Conservation (phyloP, 2,797 vertebrate species). For the Muraenolepis orangiensis region DNA sequence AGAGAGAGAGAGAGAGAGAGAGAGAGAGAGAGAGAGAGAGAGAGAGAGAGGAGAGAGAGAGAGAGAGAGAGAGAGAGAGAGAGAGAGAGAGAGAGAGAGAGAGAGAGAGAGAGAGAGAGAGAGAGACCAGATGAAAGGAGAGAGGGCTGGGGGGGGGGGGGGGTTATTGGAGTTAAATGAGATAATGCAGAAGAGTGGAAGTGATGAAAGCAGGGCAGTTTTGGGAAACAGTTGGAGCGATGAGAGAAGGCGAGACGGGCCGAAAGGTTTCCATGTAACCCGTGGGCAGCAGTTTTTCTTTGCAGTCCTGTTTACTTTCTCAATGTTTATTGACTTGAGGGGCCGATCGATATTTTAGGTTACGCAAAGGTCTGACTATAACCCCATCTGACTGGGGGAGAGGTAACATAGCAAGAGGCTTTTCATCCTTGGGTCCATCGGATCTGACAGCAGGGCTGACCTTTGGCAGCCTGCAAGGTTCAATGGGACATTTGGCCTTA, state of each 20-base stretch:
- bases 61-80: too few species aligned
- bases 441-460: background rate
- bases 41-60: too few species aligned
- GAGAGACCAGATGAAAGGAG: background rate
- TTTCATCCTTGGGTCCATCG: background rate
- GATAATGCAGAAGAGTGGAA: background rate
- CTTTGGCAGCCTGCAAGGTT: background rate
- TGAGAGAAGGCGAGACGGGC: background rate
- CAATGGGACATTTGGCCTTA: background rate
- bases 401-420: background rate
- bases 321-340: constrained; percentile 69
- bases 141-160: background rate
- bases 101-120: background rate
- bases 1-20: too few species aligned
- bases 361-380: constrained; percentile 48
- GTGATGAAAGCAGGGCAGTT: background rate
- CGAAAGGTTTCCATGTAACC: background rate
- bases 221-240: background rate
- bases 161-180: background rate
- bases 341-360: constrained; percentile 70
- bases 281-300: background rate
- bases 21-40: too few species aligned
- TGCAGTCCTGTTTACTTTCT: background rate
- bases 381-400: constrained; percentile 12
- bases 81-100: background rate